phyloP scores from a whole-genome alignment of 2,888 invertebrate genomes.

The Melanostoma mellinum region DNA sequence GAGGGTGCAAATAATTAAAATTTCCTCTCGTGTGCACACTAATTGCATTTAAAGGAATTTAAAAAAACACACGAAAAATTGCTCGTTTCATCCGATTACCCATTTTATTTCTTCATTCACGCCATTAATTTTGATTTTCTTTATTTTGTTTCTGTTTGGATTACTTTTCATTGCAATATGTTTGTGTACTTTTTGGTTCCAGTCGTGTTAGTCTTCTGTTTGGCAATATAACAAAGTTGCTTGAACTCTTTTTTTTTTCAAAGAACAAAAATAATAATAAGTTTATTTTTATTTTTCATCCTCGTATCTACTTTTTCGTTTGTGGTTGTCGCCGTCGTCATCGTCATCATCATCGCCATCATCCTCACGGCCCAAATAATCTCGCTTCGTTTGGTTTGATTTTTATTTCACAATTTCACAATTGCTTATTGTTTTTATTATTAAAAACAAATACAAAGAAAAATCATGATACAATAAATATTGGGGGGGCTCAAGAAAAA shows the following conservation, averaged over 20 bases:
- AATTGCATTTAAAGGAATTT: too few relatives aligned
- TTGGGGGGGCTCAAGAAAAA: conserved; percentile 29
- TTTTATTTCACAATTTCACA: conserved; percentile 23
- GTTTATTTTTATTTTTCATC: background rate
- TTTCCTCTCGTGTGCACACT: too few relatives aligned
- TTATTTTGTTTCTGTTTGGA: background rate
- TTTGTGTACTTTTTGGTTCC: conserved; percentile 9
- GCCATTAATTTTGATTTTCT: conserved; percentile 20
- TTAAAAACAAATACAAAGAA: background rate
- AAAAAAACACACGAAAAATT: conserved; percentile 3
- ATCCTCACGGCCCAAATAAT: conserved; percentile 7
- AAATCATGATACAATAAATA: conserved; percentile 35
- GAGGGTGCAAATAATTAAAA: too few relatives aligned
- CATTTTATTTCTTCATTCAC: conserved; percentile 51
- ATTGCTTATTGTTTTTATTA: conserved; percentile 30
- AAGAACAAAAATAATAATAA: background rate
- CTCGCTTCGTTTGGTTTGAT: conserved; percentile 40
- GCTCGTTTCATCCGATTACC: conserved; percentile 55
- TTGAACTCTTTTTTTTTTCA: conserved; percentile 19
- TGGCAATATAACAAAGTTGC: conserved; percentile 41
- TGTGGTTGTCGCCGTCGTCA: background rate
- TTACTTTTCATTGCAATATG: background rate
- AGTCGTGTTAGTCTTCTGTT: conserved; percentile 40
- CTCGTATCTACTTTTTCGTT: background rate
- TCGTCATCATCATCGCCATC: background rate